phyloP scores from a whole-genome alignment of 2,888 invertebrate genomes.

The Morpho achilles region DNA sequence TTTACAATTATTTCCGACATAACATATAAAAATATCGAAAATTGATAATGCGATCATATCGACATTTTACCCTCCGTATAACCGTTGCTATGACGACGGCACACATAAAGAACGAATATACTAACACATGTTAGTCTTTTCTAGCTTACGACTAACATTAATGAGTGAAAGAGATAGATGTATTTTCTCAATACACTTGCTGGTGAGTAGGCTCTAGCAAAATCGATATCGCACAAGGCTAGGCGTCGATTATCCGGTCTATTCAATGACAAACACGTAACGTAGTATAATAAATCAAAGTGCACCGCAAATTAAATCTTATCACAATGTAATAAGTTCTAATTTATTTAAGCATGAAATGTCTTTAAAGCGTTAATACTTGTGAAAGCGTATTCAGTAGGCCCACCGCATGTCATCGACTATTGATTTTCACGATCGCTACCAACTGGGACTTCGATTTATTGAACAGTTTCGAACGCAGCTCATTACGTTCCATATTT shows the following conservation, averaged over 20 bases:
- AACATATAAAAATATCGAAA: constrained; percentile 66
- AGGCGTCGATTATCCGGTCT: constrained; percentile 75
- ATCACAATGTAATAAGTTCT: background rate
- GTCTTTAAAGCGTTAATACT: constrained; percentile 4
- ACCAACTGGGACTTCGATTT: constrained; percentile 52
- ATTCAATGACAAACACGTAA: constrained; percentile 30
- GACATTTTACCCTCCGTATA: constrained; percentile 65
- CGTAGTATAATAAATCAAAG: constrained; percentile 24
- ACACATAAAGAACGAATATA: constrained; percentile 33
- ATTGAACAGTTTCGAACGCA: constrained; percentile 41
- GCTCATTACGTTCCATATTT: constrained; percentile 6
- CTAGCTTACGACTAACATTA: constrained; percentile 24
- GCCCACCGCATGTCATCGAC: constrained; percentile 50
- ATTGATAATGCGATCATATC: constrained; percentile 54
- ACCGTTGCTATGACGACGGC: constrained; percentile 64
- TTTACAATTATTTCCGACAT: constrained; percentile 51
- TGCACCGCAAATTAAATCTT: constrained; percentile 24
- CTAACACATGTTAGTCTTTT: constrained; percentile 36
- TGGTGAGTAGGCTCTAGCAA: constrained; percentile 60
- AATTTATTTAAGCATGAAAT: constrained; percentile 12
- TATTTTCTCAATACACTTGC: constrained; percentile 37
- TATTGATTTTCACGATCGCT: constrained; percentile 70
- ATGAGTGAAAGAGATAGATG: constrained; percentile 38
- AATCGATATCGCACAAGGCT: constrained; percentile 80
- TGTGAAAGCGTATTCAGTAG: constrained; percentile 15